phyloP scores from a whole-genome alignment of 2,113 vertebrate species.

The Hippopotamus amphibius region DNA sequence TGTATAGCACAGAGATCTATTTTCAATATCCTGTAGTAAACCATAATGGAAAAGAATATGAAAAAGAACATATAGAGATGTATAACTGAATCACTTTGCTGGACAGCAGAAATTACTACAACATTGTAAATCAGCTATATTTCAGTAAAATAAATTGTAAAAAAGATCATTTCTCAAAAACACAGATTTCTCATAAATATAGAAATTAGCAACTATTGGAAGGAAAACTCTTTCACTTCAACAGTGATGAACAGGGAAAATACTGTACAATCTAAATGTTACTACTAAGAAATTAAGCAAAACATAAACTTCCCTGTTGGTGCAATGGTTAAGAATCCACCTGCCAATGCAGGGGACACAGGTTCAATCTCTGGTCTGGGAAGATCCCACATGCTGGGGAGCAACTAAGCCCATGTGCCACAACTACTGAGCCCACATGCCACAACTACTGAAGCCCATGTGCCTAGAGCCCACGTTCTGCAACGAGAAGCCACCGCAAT shows the following conservation, averaged over 20 bases:
- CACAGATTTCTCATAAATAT: neutral
- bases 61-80: neutral
- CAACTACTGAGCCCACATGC: too few relatives aligned
- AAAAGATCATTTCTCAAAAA: slow-evolving; percentile 11
- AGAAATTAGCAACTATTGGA: slow-evolving; percentile 10
- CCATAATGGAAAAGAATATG: neutral
- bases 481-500: too few relatives aligned
- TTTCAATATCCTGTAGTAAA: neutral
- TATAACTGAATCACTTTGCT: neutral
- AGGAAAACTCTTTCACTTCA: neutral
- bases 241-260: neutral
- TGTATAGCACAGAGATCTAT: neutral
- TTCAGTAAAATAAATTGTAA: neutral
- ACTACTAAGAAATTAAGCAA: neutral
- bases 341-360: too few relatives aligned
- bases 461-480: too few relatives aligned
- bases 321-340: too few relatives aligned
- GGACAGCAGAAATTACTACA: neutral
- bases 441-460: too few relatives aligned
- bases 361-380: too few relatives aligned
- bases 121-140: neutral
- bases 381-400: too few relatives aligned
- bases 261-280: neutral
- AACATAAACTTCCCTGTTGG: too few relatives aligned
- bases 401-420: too few relatives aligned